Evolutionary conservation across 2,888 invertebrate genomes (phyloP), one percentile per base, ranked within the genome.

Genomic region (Xestobium rufovillosum): DNA sequence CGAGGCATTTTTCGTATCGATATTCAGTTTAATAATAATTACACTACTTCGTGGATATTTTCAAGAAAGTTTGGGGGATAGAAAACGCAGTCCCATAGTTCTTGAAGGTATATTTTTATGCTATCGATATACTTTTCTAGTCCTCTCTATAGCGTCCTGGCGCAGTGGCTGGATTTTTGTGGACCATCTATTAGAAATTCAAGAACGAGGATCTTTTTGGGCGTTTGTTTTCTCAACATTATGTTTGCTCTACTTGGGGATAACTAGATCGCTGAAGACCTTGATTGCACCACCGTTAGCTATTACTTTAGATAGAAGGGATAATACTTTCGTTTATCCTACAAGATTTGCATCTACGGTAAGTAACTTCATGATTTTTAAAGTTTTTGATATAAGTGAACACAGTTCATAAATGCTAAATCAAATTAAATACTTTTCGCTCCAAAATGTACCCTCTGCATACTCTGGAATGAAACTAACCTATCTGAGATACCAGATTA

Each of bases 271-370:
- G 0, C 54, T 73, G 1, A 62, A 71, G 33, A 78, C 76, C 50
- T 51, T 75, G 9, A 60, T 74, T 16, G 71, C 76, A 0, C 59
- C 74, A 1, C 80, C 80, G 0, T 72, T 73, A 50, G 66, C 74
- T 52, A 59, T 79, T 9, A 61, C 68, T 47, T 67, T 75, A 1
- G 81, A 81, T 48, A 68, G 67, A 4, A 72, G 73, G 39, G 69
- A 68, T 25, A 62, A 68, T 27, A 73, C 74, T 2, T 80, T 79
- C 51, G 59, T 67, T 30, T 77, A 78, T 53, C 67, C 73, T 4
- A 79, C 78, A 1, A 67, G 76, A 49, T 78, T 68, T 46, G 63
- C 63, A 34, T 62, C 55, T 2, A 53, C 57, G 46, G 73, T 73
- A 51, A 68, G 70, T 63, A n/a, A n/a, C n/a, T n/a, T n/a, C n/a